phyloP scores from a whole-genome alignment of 2,113 vertebrate genomes.

The Eptatretus burgeri region DNA sequence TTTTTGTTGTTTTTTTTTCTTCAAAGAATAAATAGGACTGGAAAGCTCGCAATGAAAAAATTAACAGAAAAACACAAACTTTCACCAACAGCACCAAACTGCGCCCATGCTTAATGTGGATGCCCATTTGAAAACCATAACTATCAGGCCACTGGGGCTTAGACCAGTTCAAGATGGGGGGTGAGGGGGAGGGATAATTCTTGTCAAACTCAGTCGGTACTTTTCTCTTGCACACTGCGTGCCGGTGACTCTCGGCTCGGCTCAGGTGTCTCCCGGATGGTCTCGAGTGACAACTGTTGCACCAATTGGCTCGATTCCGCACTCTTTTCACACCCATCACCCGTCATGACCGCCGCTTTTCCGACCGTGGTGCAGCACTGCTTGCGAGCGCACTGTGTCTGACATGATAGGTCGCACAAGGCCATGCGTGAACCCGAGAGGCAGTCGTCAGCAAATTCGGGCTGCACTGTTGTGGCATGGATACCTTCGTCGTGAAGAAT shows the following conservation, averaged over 20 bases:
- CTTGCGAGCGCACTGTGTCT: background rate
- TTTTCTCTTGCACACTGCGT: background rate
- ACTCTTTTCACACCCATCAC: background rate
- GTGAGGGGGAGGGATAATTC: too few relatives aligned
- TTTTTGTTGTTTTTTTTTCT: too few relatives aligned
- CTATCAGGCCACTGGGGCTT: too few relatives aligned
- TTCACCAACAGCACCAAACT: too few relatives aligned
- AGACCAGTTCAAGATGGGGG: too few relatives aligned
- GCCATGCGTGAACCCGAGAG: conserved; percentile 5
- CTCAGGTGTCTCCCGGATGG: conserved; percentile 2
- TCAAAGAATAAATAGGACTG: too few relatives aligned
- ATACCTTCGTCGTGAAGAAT: conserved; percentile 9
- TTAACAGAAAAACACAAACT: too few relatives aligned
- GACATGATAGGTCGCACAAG: background rate
- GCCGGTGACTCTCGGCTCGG: conserved; percentile 1
- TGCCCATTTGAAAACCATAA: too few relatives aligned
- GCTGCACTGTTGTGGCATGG: conserved; percentile 7
- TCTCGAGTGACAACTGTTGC: background rate
- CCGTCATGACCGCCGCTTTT: background rate
- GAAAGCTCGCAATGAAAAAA: too few relatives aligned
- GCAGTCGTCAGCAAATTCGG: background rate
- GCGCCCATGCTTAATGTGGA: too few relatives aligned
- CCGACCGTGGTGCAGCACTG: background rate
- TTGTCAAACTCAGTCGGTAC: background rate
- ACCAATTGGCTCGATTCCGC: background rate